phyloP scores from a whole-genome alignment of 2,888 invertebrate genomes.

The Melinaea menophilus region DNA sequence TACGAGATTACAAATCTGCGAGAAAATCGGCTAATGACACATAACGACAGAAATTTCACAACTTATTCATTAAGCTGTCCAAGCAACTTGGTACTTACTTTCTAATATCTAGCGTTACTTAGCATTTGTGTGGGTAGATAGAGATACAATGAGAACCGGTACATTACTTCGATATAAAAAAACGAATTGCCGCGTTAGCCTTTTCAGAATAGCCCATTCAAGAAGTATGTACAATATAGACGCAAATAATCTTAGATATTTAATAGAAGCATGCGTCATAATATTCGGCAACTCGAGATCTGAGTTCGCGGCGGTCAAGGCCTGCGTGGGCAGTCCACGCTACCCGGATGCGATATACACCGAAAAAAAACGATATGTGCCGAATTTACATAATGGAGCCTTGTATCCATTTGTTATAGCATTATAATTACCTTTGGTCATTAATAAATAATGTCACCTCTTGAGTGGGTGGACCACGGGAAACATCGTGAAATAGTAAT shows the following conservation, averaged over 20 bases:
- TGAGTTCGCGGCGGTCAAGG: slow-evolving; percentile 71
- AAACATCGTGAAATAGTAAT: neutral
- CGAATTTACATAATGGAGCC: neutral
- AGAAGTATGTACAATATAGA: neutral
- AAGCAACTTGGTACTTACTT: slow-evolving; percentile 35
- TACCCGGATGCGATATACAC: slow-evolving; percentile 60
- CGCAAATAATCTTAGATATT: neutral
- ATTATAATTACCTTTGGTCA: too few relatives aligned
- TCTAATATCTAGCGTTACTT: slow-evolving; percentile 38
- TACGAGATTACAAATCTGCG: slow-evolving; percentile 27
- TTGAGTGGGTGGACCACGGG: neutral
- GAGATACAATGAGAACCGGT: slow-evolving; percentile 8
- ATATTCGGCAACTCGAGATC: slow-evolving; percentile 38
- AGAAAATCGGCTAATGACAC: slow-evolving; percentile 41
- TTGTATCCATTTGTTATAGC: neutral
- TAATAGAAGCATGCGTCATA: slow-evolving; percentile 33
- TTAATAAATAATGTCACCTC: too few relatives aligned
- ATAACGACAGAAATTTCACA: slow-evolving; percentile 41
- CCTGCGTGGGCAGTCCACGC: slow-evolving; percentile 61
- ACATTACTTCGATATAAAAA: neutral
- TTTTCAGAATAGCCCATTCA: too few relatives aligned
- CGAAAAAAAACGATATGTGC: neutral
- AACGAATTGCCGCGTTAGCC: too few relatives aligned
- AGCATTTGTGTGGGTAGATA: slow-evolving; percentile 6
- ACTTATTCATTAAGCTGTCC: slow-evolving; percentile 43